These are phyloP conservation scores for Labeo calbasu DNA, from an alignment of 2,797 vertebrate species.

Conservation along the genomic window DNA sequence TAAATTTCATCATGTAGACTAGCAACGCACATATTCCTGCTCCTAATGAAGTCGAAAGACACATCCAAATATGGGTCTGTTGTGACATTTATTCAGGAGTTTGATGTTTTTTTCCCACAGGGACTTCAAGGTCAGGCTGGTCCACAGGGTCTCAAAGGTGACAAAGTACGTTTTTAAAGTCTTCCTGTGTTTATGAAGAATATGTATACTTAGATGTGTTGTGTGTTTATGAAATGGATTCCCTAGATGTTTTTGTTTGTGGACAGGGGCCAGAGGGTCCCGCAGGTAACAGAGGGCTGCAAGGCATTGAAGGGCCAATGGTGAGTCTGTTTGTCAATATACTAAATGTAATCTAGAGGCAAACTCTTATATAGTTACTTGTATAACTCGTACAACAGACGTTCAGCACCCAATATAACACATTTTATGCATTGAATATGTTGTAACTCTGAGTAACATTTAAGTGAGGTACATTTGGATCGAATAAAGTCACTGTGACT, in stretches of 20 bases:
- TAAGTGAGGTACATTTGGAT: not conserved
- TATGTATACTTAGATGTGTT: not conserved
- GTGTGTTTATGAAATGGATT: constrained; percentile 12
- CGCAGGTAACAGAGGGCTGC: constrained; percentile 73
- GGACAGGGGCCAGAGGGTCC: constrained; percentile 74
- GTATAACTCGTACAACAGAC: not conserved
- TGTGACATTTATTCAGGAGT: not conserved
- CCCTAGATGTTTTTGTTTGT: constrained; percentile 28
- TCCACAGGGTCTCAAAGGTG: constrained; percentile 77
- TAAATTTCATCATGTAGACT: constrained; percentile 58
- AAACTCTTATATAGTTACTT: not conserved
- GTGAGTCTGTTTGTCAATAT: constrained; percentile 66
- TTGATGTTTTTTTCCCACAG: constrained; percentile 62
- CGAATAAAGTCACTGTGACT: not conserved
- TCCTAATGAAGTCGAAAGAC: not conserved
- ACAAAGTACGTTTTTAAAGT: constrained; percentile 69
- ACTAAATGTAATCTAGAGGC: not conserved
- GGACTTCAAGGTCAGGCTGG: constrained; percentile 76
- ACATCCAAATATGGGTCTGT: not conserved
- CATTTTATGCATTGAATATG: not conserved
- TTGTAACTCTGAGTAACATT: not conserved
- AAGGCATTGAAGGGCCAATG: constrained; percentile 77
- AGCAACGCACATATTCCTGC: not conserved
- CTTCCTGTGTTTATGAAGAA: not conserved
- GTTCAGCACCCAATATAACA: not conserved